A percentile compares a stretch with the other conserved stretches of the same genome.
phyloP scores from a whole-genome alignment of 2,797 vertebrate genomes.

The Nyctibius grandis region DNA sequence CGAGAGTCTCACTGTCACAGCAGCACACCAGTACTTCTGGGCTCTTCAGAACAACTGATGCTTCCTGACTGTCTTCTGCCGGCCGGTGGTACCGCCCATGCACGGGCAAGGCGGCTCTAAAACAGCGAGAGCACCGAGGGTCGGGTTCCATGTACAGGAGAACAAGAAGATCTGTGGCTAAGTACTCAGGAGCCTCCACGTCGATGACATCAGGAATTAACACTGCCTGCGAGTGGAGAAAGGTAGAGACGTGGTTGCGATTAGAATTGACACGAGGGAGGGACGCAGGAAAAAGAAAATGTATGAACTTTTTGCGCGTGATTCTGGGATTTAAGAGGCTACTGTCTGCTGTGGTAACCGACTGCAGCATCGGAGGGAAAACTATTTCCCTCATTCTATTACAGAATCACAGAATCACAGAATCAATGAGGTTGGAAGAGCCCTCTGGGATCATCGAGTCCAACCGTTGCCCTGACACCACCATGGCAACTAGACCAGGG shows the following conservation, averaged over 20 bases:
- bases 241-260: neutral
- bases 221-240: slow-evolving; percentile 73
- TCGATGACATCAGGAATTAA: slow-evolving; percentile 77
- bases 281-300: fast-evolving
- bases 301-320: neutral
- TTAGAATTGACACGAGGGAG: neutral
- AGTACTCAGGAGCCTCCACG: slow-evolving; percentile 87
- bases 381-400: fast-evolving
- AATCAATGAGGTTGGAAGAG: too few species aligned
- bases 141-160: slow-evolving; percentile 76
- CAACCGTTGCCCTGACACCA: too few species aligned
- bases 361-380: neutral
- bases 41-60: slow-evolving; percentile 61
- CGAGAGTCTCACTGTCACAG: slow-evolving; percentile 74
- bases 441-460: too few species aligned
- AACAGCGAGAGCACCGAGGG: slow-evolving; percentile 40
- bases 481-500: too few species aligned
- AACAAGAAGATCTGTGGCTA: slow-evolving; percentile 71
- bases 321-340: neutral
- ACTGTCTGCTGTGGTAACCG: neutral
- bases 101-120: slow-evolving; percentile 78
- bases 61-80: slow-evolving; percentile 36
- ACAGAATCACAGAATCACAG: too few species aligned
- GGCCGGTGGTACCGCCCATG: slow-evolving; percentile 90
- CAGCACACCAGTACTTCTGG: slow-evolving; percentile 81